Base-by-base conservation (phyloP, 2,113 vertebrate genomes). In the Etheostoma spectabile region DNA sequence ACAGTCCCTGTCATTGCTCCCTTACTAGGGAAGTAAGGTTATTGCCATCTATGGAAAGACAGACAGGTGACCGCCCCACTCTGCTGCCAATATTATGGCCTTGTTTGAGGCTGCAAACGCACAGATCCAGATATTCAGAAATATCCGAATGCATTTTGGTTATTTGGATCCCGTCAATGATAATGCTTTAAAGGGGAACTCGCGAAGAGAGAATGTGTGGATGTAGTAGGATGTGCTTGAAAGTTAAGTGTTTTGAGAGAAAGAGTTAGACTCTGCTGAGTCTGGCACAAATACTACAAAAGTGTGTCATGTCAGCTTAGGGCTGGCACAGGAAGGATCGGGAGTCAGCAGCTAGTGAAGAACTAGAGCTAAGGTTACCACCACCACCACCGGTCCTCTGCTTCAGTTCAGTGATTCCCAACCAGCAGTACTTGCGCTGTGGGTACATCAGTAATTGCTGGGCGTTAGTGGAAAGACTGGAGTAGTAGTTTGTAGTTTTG, bases 281-380 rank as follows among this genome's bases (percentile, higher is more conserved):
- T 88, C 88, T 90, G 90, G 88, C 79, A 83, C 72, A 18, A 79
- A 89, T 85, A 82, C 86, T 91, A 91, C 91, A 87, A 82, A 89
- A 83, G 82, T 45, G 84, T 91, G 92, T 95, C 93, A 88, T 88
- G 87, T 95, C 83, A 68, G 86, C 88, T 95, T 89, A 91, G 74
- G 45, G 62, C 83, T 88, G 90, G 89, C 74, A 72, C 79, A 21
- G 62, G 63, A 82, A 82, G 81, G 80, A 88, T 86, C 52, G 27
- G 64, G 75, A 74, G 68, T 80, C 33, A 35, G 77, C 80, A 79
- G 88, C 79, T 61, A 70, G 69, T 21, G 60, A 87, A 79, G 62
- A 83, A 68, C 80, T 66, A 55, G 63, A 87, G 82, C 83, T 35
- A 60, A 62, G 56, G 80, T 53, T 64, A 68, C 63, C 66, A 60